phyloP scores from a whole-genome alignment of 2,888 invertebrate species.

The Leucophenga montana region DNA sequence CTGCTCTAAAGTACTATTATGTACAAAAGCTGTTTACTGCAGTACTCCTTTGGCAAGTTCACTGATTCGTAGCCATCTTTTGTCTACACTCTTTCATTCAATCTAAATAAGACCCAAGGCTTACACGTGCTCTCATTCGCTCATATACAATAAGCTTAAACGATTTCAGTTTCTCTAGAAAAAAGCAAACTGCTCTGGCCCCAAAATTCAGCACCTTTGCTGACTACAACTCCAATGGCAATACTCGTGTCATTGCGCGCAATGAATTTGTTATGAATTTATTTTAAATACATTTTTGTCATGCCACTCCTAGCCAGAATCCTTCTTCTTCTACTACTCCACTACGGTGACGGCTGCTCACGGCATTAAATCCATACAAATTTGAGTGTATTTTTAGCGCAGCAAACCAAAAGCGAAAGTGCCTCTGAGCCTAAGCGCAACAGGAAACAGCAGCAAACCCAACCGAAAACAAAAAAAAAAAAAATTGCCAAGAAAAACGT shows the following conservation, averaged over 20 bases:
- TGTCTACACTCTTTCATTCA: background rate
- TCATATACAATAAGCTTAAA: background rate
- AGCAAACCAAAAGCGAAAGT: too few species aligned
- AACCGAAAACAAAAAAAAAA: too few species aligned
- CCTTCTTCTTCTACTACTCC: too few species aligned
- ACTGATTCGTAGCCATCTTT: background rate
- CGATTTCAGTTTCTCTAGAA: background rate
- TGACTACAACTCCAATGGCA: background rate
- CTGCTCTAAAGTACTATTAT: too few species aligned
- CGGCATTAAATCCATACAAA: background rate
- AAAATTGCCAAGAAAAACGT: slow-evolving; percentile 44
- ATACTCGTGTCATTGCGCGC: slow-evolving; percentile 56
- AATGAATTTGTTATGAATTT: slow-evolving; percentile 67
- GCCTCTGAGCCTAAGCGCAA: slow-evolving; percentile 4
- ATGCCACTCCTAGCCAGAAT: background rate
- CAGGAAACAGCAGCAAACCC: slow-evolving; percentile 3
- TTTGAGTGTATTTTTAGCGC: too few species aligned
- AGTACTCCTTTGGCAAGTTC: background rate
- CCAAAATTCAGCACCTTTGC: background rate
- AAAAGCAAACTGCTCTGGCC: background rate
- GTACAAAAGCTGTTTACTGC: too few species aligned
- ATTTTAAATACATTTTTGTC: slow-evolving; percentile 39
- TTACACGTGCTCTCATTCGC: background rate
- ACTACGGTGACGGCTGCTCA: background rate
- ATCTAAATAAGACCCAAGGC: background rate